Conservation (phyloP, 2,113 vertebrate genomes). For the Kryptolebias marmoratus region DNA sequence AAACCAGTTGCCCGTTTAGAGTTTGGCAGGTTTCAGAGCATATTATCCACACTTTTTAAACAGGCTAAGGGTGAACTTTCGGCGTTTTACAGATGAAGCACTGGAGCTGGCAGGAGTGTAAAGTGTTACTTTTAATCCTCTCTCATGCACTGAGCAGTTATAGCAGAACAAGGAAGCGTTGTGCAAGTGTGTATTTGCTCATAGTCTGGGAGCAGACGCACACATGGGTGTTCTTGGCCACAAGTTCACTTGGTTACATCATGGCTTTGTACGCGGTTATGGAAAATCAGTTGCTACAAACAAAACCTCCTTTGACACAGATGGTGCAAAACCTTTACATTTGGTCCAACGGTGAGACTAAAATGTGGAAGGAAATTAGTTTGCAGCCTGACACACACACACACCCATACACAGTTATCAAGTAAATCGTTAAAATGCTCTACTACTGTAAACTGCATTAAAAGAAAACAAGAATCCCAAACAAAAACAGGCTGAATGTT, state of each 20-base stretch:
- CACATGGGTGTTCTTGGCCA: constrained; percentile 70
- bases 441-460: neutral
- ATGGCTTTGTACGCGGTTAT: constrained; percentile 74
- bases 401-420: neutral
- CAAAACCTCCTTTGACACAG: constrained; percentile 59
- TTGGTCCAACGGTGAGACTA: constrained; percentile 25
- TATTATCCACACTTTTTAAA: constrained; percentile 36
- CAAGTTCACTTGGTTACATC: constrained; percentile 71
- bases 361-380: constrained; percentile 24
- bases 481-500: neutral
- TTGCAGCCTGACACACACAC: neutral
- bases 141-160: constrained; percentile 68
- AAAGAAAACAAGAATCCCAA: neutral
- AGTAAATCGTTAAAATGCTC: neutral
- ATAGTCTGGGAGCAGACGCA: constrained; percentile 67
- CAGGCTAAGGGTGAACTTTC: constrained; percentile 39
- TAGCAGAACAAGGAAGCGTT: constrained; percentile 80
- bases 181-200: constrained; percentile 76
- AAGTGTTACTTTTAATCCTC: constrained; percentile 76
- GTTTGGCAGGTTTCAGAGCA: neutral
- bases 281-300: constrained; percentile 70
- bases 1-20: neutral
- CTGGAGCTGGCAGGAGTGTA: constrained; percentile 55
- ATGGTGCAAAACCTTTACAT: constrained; percentile 28
- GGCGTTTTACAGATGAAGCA: constrained; percentile 39